Evolutionary conservation across 2,888 invertebrate species (phyloP).

Genomic region (Ophion ellenae): DNA sequence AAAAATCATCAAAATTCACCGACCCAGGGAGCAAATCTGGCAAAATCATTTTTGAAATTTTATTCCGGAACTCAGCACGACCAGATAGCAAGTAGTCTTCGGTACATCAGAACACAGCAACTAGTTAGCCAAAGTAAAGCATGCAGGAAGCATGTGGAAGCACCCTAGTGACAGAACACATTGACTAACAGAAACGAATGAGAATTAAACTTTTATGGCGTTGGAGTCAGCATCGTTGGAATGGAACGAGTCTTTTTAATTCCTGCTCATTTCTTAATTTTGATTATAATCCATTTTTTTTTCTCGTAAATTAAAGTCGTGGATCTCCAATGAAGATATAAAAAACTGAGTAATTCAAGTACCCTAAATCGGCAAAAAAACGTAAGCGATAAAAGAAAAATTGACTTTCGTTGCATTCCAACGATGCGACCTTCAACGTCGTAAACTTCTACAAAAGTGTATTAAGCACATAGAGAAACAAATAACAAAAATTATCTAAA

Average conservation of each 20-base stretch:
- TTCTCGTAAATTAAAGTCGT: too few species aligned
- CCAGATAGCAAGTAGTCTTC: not conserved
- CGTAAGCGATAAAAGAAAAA: too few species aligned
- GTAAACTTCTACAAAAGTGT: not conserved
- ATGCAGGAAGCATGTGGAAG: constrained; percentile 54
- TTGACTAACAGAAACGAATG: not conserved
- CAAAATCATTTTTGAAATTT: not conserved
- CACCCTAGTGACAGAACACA: not conserved
- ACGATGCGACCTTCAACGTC: too few species aligned
- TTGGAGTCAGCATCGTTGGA: too few species aligned
- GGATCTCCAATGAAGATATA: too few species aligned
- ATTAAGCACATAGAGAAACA: not conserved
- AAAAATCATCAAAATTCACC: not conserved
- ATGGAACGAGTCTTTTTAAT: too few species aligned
- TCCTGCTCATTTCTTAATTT: too few species aligned
- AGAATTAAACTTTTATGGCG: not conserved
- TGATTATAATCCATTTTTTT: too few species aligned
- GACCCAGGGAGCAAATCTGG: too few species aligned
- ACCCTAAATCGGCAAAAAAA: too few species aligned
- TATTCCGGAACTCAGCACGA: not conserved
- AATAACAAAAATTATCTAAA: not conserved
- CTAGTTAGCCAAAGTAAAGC: constrained; percentile 28
- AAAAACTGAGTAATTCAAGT: too few species aligned
- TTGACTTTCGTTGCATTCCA: too few species aligned
- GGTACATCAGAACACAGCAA: not conserved